Evolutionary conservation across 2,113 vertebrate species (phyloP), one percentile per base, ranked within the genome.

Genomic region (Syrmaticus mikado): DNA sequence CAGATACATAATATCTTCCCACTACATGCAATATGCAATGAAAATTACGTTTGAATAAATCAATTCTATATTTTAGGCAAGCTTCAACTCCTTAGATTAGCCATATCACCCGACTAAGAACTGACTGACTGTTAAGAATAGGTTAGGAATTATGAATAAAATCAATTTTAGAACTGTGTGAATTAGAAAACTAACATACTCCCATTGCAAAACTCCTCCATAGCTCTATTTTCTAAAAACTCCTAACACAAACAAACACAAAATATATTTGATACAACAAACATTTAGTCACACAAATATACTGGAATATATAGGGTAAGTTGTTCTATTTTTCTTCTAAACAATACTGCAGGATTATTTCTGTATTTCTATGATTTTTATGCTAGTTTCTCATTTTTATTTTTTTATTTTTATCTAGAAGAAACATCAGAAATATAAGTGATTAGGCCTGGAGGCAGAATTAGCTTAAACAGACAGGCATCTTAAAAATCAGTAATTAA

Each of bases 11-110:
- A 8, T 72, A 58, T 76, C 61, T 75, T 94, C 48, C 50, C 14
- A 70, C 36, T 66, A 24, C 73, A 30, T 77, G 24, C 41, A 28
- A 82, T 82, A 55, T 71, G 57, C 40, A 79, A 82, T 38, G 38
- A 85, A 94, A 93, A 91, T 14, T 80, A 11, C 25, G 77, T 89
- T 91, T 82, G 50, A 89, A 84, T 87, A 95, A 93, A 96, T 82
- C 87, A 91, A 60, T 89, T 84, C 7, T 0, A 0, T 58, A 79
- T 85, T 92, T 87, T 77, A 92, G 50, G 67, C 50, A 87, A 95
- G 30, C 22, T 87, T 82, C 13, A 60, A 40, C 34, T 89, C 71
- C 41, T 10, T 40, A 38, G 32, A 71, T 66, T 32, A 91, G 41
- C 27, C 30, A 58, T 64, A 92, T 77, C 0, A 0, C 80, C 32